Evolutionary conservation across 2,797 vertebrate species (phyloP).

Genomic region (Apogon hyalosoma): DNA sequence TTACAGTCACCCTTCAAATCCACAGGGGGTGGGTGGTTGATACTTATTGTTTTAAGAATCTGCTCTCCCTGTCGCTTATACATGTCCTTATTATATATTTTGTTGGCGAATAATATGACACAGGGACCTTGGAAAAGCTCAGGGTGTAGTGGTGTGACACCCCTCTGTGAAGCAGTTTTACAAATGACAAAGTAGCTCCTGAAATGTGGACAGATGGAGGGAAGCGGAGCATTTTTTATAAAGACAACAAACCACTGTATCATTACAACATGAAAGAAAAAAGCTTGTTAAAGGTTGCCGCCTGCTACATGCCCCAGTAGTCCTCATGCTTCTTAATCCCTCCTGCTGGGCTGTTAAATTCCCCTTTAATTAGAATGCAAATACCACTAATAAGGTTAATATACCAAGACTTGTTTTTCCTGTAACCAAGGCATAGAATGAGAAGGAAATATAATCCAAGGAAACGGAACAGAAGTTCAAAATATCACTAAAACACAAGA

Average conservation of each 20-base stretch:
- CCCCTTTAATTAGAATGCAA: constrained; percentile 80
- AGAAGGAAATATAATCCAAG: constrained; percentile 59
- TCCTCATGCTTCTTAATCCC: constrained; percentile 70
- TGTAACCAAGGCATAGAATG: constrained; percentile 49
- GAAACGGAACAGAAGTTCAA: constrained; percentile 39
- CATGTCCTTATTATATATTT: constrained; percentile 48
- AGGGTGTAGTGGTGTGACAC: constrained; percentile 23
- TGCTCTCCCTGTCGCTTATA: constrained; percentile 29
- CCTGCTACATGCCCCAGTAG: constrained; percentile 60
- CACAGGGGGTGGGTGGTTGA: constrained; percentile 18
- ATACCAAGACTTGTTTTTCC: constrained; percentile 68
- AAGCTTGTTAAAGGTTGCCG: constrained; percentile 74
- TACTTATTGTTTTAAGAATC: constrained; percentile 29
- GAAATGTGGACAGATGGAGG: constrained; percentile 38
- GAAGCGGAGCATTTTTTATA: constrained; percentile 44
- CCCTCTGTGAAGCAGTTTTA: constrained; percentile 41
- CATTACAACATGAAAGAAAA: constrained; percentile 61
- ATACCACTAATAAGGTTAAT: constrained; percentile 82
- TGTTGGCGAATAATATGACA: constrained; percentile 27
- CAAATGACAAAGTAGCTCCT: constrained; percentile 17
- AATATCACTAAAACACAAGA: constrained; percentile 30
- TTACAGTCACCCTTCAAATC: constrained; percentile 5
- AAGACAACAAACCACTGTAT: constrained; percentile 62
- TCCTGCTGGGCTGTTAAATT: constrained; percentile 76
- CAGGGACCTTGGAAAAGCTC: constrained; percentile 20